Conservation (phyloP, 2,888 invertebrate genomes). For the Hirudinaria manillensis region DNA sequence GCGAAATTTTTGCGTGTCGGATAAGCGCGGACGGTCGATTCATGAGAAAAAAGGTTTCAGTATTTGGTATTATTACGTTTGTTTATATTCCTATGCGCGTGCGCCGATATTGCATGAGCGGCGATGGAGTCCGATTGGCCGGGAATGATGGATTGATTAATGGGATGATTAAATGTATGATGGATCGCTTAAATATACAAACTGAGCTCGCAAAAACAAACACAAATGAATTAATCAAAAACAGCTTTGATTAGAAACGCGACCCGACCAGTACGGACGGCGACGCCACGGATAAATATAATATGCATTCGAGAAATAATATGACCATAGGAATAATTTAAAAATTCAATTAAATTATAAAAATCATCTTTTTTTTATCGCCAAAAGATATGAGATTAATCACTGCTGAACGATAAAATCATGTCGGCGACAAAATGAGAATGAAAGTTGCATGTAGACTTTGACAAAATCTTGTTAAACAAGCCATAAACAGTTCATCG, state of each 20-base stretch:
- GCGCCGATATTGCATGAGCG: conserved; percentile 13
- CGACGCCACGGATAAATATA: too few relatives aligned
- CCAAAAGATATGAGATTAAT: conserved; percentile 11
- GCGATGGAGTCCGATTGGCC: not conserved
- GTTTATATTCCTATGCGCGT: conserved; percentile 12
- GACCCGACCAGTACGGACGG: conserved; percentile 2
- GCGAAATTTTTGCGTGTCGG: conserved; percentile 25
- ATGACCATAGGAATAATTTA: too few relatives aligned
- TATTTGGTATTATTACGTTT: conserved; percentile 8
- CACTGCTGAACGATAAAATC: conserved; percentile 13
- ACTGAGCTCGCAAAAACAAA: conserved; percentile 25
- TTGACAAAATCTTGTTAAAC: too few relatives aligned
- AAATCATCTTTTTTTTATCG: not conserved
- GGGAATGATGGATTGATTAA: conserved; percentile 30
- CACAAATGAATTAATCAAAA: conserved; percentile 25
- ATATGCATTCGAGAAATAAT: too few relatives aligned
- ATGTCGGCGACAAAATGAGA: not conserved
- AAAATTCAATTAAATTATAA: too few relatives aligned
- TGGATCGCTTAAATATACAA: conserved; percentile 25
- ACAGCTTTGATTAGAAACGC: conserved; percentile 21
- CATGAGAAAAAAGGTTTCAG: conserved; percentile 17
- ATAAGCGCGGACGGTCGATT: conserved; percentile 10
- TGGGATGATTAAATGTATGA: conserved; percentile 31
- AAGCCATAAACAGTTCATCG: too few relatives aligned
- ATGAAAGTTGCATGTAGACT: not conserved